Percentiles rank a stretch among this genome's conserved stretches.
phyloP scores from a whole-genome alignment of 2,797 vertebrate species.

The Poeciliopsis gracilis region DNA sequence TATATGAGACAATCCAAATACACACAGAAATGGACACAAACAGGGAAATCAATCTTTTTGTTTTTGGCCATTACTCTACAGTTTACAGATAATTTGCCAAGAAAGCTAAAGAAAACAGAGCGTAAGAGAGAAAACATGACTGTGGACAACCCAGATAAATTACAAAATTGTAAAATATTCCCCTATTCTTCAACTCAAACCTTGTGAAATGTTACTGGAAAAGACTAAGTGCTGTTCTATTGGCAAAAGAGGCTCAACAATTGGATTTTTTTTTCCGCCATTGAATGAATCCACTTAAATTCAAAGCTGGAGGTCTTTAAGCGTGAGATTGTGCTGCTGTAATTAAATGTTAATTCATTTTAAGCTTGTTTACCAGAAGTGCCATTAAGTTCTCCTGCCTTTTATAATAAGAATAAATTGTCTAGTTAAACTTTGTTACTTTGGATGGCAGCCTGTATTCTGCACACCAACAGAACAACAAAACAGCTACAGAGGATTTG shows the following conservation, averaged over 20 bases:
- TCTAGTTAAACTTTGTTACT: conserved; percentile 9
- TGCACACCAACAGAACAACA: conserved; percentile 18
- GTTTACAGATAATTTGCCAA: background rate
- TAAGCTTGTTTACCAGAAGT: background rate
- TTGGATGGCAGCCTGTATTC: background rate
- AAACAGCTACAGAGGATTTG: conserved; percentile 6
- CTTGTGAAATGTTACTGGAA: background rate
- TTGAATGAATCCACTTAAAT: background rate
- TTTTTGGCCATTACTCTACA: background rate
- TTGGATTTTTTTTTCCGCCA: background rate
- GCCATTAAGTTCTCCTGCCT: background rate
- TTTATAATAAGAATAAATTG: background rate
- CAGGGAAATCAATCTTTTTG: background rate
- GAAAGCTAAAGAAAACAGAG: background rate
- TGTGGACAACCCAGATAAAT: background rate
- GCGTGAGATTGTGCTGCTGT: background rate
- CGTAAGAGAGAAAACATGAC: background rate
- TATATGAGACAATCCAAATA: background rate
- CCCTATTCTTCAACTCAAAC: background rate
- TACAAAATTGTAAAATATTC: background rate
- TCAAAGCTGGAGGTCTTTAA: background rate
- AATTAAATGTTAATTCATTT: background rate
- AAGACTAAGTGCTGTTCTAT: background rate
- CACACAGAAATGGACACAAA: background rate
- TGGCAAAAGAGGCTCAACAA: background rate